Evolutionary conservation across 2,113 vertebrate genomes (phyloP), one percentile per base, ranked within the genome.

Genomic region (Odobenus rosmarus): DNA sequence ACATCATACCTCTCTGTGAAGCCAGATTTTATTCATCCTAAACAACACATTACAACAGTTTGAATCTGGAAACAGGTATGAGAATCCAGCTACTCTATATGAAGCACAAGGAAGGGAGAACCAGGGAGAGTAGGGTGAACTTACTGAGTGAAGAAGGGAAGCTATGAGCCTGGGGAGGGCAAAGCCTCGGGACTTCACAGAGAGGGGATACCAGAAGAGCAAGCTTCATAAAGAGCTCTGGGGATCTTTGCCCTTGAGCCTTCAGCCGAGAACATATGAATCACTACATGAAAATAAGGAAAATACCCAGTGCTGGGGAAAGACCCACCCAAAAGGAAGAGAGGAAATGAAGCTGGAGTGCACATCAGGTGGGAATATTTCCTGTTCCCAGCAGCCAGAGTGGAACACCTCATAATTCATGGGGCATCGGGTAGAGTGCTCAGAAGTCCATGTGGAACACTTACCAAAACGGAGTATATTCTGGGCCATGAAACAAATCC

Each of bases 341-440:
- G 95, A 82, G 85, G 86, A 89, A 96, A 94, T 69, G 42, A 74
- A 79, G 49, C 67, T 79, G 49, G 62, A 84, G 26, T 69, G 62
- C 16, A 15, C 24, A 51, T 33, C 55, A 76, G 80, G 80, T 84
- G 69, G 87, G 67, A 61, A 33, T 14, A 31, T 86, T 92, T 90
- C 36, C 84, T 92, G 49, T 83, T 72, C 26, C 39, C 33, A 71
- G 80, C 2, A 61, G 83, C 84, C 97, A 92, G 53, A 26, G 28
- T 33, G 49, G 46, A 95, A 82, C 87, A 89, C 89, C 42, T 93
- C 94, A 39, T 93, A 92, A 96, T 46, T 98, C 95, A 84, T 7
- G n/a, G 39, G 51, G 19, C 55, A n/a, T 42, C 0, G 1, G 74
- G 36, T 33, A 79, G 90, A 80, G 55, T 31, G 9, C 7, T 51